Conservation (phyloP, 2,888 invertebrate species). For the Pogonocherus hispidulus region DNA sequence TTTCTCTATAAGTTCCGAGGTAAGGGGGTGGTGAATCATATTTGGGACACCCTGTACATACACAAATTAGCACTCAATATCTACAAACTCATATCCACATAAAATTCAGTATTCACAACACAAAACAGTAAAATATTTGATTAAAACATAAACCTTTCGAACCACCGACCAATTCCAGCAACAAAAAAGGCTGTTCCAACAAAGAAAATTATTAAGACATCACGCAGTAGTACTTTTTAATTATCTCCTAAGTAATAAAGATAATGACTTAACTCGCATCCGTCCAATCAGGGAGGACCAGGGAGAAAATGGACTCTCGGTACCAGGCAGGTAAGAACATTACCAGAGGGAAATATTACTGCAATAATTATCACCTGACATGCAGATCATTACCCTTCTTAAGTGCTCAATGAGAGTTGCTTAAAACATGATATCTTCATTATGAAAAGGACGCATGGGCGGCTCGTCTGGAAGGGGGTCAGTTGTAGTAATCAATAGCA, state of each 20-base stretch:
- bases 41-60: too few relatives aligned
- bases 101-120: background rate
- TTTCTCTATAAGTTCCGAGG: too few relatives aligned
- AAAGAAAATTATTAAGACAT: slow-evolving; percentile 6
- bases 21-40: too few relatives aligned
- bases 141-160: background rate
- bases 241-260: slow-evolving; percentile 6
- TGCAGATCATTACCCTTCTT: slow-evolving; percentile 39
- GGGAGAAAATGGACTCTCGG: background rate
- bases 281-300: background rate
- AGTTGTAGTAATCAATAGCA: background rate
- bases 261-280: slow-evolving; percentile 5
- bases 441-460: slow-evolving; percentile 29
- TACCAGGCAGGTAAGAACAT: background rate
- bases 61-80: too few relatives aligned
- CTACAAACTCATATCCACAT: background rate
- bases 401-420: slow-evolving; percentile 38
- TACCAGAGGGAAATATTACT: slow-evolving; percentile 35
- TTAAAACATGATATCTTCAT: slow-evolving; percentile 44
- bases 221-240: background rate
- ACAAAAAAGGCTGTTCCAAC: slow-evolving; percentile 1
- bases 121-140: background rate
- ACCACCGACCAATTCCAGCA: background rate
- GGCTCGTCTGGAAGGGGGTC: slow-evolving; percentile 21
- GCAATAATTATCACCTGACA: slow-evolving; percentile 40